Conservation (phyloP, 1,140 invertebrate species). For the Linepithema humile region DNA sequence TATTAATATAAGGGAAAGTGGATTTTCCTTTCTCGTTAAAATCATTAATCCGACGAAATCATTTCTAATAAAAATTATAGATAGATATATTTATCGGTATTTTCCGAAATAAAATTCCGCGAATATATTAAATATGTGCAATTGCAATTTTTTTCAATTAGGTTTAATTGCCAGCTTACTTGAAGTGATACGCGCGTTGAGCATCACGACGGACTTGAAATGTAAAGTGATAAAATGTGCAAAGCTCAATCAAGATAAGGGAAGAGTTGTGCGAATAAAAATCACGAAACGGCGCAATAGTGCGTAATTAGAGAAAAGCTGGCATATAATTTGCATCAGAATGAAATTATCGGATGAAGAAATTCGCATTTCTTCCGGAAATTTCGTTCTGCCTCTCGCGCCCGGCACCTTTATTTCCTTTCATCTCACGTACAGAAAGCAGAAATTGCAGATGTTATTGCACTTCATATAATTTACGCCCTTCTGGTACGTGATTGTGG, state of each 20-base stretch:
- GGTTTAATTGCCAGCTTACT: background rate
- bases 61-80: no score
- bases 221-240: slow-evolving; percentile 3
- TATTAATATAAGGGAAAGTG: no score
- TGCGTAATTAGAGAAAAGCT: slow-evolving; percentile 42
- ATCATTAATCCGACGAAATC: no score
- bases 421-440: background rate
- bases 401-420: slow-evolving; percentile 12
- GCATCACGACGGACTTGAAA: background rate
- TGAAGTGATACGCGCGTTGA: background rate
- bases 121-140: background rate
- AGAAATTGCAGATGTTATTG: background rate
- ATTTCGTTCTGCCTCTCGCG: slow-evolving; percentile 13
- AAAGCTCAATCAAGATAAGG: slow-evolving; percentile 7
- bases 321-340: slow-evolving; percentile 16
- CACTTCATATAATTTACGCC: slow-evolving; percentile 1
- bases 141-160: background rate
- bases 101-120: background rate
- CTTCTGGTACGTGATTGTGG: background rate
- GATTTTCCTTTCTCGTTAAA: no score
- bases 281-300: slow-evolving; percentile 7
- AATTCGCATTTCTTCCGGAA: slow-evolving; percentile 26
- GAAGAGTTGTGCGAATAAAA: slow-evolving; percentile 10
- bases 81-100: background rate
- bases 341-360: slow-evolving; percentile 33